Conservation (phyloP, 37 sponge, comb jelly and placozoan species). For the Spongilla lacustris region DNA sequence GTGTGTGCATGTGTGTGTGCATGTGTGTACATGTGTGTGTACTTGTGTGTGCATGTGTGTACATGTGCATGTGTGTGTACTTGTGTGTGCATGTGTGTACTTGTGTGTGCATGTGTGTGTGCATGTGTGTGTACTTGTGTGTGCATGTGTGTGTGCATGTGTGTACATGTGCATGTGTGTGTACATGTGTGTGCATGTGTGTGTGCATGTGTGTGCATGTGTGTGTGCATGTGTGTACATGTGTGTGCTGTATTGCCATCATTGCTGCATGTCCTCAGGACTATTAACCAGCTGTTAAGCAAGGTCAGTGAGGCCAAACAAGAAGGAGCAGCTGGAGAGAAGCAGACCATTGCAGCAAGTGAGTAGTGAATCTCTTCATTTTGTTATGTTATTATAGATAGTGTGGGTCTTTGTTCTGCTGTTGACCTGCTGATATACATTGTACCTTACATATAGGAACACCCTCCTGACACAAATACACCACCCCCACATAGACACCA, state of each 20-base stretch:
- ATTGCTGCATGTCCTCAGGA: constrained; percentile 7
- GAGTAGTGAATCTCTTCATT: too few species aligned
- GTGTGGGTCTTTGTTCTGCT: too few species aligned
- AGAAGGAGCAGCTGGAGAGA: constrained; percentile 66
- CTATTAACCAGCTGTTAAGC: constrained; percentile 57
- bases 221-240: too few species aligned
- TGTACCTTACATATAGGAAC: neutral
- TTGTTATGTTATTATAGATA: too few species aligned
- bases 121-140: neutral
- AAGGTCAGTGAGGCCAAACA: constrained; percentile 67
- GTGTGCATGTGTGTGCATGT: neutral
- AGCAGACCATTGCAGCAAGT: constrained; percentile 9
- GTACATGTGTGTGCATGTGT: neutral
- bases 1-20: neutral
- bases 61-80: too few species aligned
- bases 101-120: neutral
- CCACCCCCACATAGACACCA: too few species aligned
- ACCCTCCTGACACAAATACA: too few species aligned
- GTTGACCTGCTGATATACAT: too few species aligned
- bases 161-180: neutral
- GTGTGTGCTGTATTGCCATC: too few species aligned
- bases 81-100: constrained; percentile 1
- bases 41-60: too few species aligned
- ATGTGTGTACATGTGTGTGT: too few species aligned
- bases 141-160: neutral